Evolutionary conservation across 2,113 vertebrate genomes (phyloP), one percentile per base, ranked within the genome.

Genomic region (Anoura caudifer): DNA sequence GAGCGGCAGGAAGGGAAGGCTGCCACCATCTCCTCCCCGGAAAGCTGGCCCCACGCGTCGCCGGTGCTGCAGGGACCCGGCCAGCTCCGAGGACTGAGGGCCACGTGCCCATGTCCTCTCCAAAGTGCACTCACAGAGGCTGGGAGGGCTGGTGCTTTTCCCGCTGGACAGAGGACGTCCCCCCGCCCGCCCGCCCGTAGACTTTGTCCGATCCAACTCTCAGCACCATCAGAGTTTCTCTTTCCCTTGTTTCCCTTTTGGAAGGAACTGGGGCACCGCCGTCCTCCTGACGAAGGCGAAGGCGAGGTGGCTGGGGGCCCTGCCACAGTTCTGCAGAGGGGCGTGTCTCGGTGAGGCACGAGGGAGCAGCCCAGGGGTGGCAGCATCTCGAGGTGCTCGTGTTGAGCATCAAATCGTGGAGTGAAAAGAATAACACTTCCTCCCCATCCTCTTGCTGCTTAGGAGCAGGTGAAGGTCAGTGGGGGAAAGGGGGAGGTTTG

Each of bases 171-270:
- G 75, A 69, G 56, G 4, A 15, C 3, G 0, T 0, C 20, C 10
- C 20, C 63, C 43, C 0, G 2, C 2, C 11, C 3, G 0, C 0
- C 20, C 10, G 15, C 63, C 43, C 0, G 2, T 3, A 33, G 16
- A 14, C 28, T 8, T 28, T 14, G 54, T 73, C 16, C 14, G 6
- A 4, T 20, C 89, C 38, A 2, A 5, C 65, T 65, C 45, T 4
- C 11, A 7, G 26, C 65, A 28, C 0, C 1, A 6, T 0, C 2
- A 0, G 1, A n/a, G 45, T 22, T 4, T 22, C 43, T 65, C 5
- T 5, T 4, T 7, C n/a, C 17, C 28, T 17, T 9, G 8, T n/a
- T 79, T 59, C 81, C 72, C 24, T 75, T 54, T 4, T 3, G 70
- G 82, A 28, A 77, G 73, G 61, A 82, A n/a, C 0, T 5, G 12